Percentiles rank a stretch among this genome's conserved stretches.
Conservation (phyloP, 2,888 invertebrate species). For the Limnephilus marmoratus region DNA sequence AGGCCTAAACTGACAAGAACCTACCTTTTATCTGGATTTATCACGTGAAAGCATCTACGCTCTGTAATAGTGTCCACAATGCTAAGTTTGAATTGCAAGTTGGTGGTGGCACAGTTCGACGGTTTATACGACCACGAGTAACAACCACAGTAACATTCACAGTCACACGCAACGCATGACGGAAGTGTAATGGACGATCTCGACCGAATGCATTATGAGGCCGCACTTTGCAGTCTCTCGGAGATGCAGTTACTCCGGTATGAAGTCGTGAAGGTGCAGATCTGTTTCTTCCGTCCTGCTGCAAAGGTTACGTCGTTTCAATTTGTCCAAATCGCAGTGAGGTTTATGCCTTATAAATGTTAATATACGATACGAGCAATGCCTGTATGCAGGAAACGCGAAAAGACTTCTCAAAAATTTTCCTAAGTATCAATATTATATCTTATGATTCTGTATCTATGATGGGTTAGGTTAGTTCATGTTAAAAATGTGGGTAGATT, state of each 20-base stretch:
- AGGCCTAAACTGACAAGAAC: too few species aligned
- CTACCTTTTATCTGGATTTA: not conserved
- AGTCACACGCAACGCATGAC: conserved; percentile 3
- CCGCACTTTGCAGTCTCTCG: not conserved
- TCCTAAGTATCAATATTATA: too few species aligned
- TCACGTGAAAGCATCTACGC: not conserved
- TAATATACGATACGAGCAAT: not conserved
- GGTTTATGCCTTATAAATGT: not conserved
- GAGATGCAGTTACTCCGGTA: not conserved
- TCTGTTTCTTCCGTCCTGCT: not conserved
- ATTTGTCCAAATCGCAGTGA: not conserved
- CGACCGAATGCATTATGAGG: conserved; percentile 18
- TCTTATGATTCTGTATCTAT: not conserved
- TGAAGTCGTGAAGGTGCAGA: conserved; percentile 6
- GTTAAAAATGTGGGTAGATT: too few species aligned
- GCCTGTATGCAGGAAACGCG: not conserved
- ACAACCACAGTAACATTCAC: not conserved
- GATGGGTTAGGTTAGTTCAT: not conserved
- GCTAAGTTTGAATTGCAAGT: not conserved
- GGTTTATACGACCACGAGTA: too few species aligned
- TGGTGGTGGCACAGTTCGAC: too few species aligned
- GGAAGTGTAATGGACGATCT: conserved; percentile 2
- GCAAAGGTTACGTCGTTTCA: conserved; percentile 5
- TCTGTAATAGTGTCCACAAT: not conserved
- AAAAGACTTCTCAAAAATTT: too few species aligned